Evolutionary conservation across 53 echinoderm and acorn worm genomes (phyloP).

Genomic region (Glandiceps talaboti): DNA sequence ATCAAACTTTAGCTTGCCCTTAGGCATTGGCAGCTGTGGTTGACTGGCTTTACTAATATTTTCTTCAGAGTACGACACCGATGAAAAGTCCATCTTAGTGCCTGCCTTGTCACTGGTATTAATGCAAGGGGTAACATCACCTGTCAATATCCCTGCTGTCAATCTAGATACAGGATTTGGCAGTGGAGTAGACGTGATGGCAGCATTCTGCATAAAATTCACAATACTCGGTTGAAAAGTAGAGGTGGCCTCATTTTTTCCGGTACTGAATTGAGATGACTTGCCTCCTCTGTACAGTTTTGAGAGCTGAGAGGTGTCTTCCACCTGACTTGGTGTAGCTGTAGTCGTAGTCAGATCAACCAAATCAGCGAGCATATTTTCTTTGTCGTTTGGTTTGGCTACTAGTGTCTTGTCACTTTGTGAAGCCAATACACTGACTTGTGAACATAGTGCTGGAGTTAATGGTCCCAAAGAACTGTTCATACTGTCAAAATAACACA

Average conservation of each 20-base stretch:
- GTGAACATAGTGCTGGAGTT: no score
- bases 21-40: conserved; percentile 18
- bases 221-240: not conserved
- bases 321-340: not conserved
- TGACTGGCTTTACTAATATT: not conserved
- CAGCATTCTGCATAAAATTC: not conserved
- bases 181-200: not conserved
- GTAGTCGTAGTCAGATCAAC: not conserved
- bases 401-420: not conserved
- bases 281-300: not conserved
- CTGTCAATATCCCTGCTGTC: not conserved
- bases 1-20: conserved; percentile 29
- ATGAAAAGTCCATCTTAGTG: not conserved
- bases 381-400: not conserved
- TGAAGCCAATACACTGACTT: no score
- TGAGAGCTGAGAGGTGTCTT: not conserved
- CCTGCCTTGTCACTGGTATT: not conserved
- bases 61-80: not conserved
- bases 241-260: not conserved
- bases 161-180: not conserved
- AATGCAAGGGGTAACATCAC: no score
- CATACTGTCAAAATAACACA: no score
- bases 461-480: no score
- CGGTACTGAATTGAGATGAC: not conserved
- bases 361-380: no score